Conservation (phyloP, 2,113 vertebrate species). For the Toxotes jaculatrix region DNA sequence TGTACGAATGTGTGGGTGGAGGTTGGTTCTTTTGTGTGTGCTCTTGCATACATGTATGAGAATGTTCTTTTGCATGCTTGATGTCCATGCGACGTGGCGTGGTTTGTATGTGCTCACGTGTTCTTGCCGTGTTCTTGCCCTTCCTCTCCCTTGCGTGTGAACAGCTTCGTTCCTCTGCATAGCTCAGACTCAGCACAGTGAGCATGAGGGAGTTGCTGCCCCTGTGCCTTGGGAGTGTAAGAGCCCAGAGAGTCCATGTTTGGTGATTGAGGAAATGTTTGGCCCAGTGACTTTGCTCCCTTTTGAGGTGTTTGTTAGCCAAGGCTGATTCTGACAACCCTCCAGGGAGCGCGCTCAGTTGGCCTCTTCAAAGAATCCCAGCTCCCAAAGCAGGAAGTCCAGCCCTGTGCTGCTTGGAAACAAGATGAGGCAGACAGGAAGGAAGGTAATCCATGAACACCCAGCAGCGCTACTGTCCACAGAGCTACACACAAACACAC, state of each 20-base stretch:
- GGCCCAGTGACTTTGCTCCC: constrained; percentile 60
- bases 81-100: neutral
- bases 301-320: constrained; percentile 75
- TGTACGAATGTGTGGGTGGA: neutral
- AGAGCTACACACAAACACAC: constrained; percentile 45
- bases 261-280: constrained; percentile 77
- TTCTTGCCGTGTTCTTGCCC: neutral
- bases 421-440: constrained; percentile 78
- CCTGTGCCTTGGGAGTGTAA: constrained; percentile 39
- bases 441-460: constrained; percentile 85
- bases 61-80: neutral
- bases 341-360: constrained; percentile 70
- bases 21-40: neutral
- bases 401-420: constrained; percentile 78
- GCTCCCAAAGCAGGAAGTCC: constrained; percentile 83
- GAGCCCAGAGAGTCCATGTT: constrained; percentile 45
- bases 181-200: constrained; percentile 11
- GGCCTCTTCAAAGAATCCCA: constrained; percentile 80
- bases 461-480: constrained; percentile 62
- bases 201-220: constrained; percentile 34
- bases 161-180: constrained; percentile 7
- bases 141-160: constrained; percentile 23
- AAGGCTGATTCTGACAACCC: constrained; percentile 74
- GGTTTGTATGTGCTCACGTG: constrained; percentile 24
- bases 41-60: neutral